These are phyloP conservation scores for Tipula helvola DNA, from an alignment of 2,888 invertebrate species.

Conservation along the genomic window DNA sequence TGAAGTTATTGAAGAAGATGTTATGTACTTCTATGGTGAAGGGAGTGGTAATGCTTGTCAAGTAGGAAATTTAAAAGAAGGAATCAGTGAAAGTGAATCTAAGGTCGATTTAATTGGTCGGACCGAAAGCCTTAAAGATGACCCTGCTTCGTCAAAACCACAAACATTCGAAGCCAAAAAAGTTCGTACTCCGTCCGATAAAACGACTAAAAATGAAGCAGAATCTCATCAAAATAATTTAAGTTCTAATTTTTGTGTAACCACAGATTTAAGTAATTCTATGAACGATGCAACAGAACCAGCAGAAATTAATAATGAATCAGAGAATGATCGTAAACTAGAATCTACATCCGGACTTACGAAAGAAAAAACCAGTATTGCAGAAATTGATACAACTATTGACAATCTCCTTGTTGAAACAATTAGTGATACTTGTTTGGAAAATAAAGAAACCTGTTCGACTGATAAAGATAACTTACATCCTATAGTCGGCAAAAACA, in stretches of 20 bases:
- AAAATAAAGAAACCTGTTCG: neutral
- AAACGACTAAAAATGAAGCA: neutral
- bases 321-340: neutral
- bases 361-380: neutral
- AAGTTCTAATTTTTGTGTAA: neutral
- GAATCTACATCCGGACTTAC: neutral
- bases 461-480: neutral
- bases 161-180: neutral
- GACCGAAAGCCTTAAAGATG: slow-evolving; percentile 36
- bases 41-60: slow-evolving; percentile 61
- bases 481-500: neutral
- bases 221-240: neutral
- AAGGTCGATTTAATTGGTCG: slow-evolving; percentile 37
- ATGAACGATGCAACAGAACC: neutral
- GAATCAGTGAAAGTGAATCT: slow-evolving; percentile 19
- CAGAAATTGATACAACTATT: neutral
- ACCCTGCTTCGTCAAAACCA: slow-evolving; percentile 24
- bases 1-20: slow-evolving; percentile 60
- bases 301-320: neutral
- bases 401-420: neutral
- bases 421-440: neutral
- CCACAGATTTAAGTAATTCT: neutral
- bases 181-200: neutral
- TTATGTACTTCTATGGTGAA: slow-evolving; percentile 55
- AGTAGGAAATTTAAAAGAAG: slow-evolving; percentile 49